phyloP scores from a whole-genome alignment of 2,888 invertebrate species.

The Drosophila neotestacea region DNA sequence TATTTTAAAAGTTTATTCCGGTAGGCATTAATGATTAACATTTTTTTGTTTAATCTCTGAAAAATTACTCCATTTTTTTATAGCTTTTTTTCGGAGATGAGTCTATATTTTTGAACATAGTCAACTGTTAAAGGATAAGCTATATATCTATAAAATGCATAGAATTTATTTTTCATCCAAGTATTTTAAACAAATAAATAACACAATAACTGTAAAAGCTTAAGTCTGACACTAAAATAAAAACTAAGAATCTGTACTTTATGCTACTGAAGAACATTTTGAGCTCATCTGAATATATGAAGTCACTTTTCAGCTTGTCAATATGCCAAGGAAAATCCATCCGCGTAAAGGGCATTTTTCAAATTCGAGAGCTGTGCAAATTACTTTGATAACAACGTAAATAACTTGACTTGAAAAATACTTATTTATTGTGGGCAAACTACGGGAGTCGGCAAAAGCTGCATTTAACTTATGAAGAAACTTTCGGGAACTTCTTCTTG shows the following conservation, averaged over 20 bases:
- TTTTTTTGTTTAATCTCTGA: no score
- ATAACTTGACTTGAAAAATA: constrained; percentile 54
- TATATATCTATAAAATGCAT: no score
- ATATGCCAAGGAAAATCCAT: constrained; percentile 29
- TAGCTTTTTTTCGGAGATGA: no score
- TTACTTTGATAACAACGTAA: constrained; percentile 47
- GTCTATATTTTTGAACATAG: no score
- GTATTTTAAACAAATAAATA: background rate
- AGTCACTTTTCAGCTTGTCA: constrained; percentile 30
- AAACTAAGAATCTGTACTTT: background rate
- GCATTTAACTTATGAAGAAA: constrained; percentile 60
- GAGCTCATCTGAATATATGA: background rate
- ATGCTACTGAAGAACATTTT: background rate
- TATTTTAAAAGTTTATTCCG: no score
- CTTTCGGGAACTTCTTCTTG: constrained; percentile 50
- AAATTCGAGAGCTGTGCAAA: constrained; percentile 42
- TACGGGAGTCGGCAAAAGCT: constrained; percentile 13
- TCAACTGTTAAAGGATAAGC: no score
- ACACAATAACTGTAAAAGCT: no score
- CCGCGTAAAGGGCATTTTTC: constrained; percentile 37
- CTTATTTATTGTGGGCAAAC: constrained; percentile 41
- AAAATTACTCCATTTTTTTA: no score
- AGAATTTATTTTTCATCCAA: no score
- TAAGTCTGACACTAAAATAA: no score
- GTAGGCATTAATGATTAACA: no score